phyloP scores from a whole-genome alignment of 2,113 vertebrate species.

The Catagonus wagneri region DNA sequence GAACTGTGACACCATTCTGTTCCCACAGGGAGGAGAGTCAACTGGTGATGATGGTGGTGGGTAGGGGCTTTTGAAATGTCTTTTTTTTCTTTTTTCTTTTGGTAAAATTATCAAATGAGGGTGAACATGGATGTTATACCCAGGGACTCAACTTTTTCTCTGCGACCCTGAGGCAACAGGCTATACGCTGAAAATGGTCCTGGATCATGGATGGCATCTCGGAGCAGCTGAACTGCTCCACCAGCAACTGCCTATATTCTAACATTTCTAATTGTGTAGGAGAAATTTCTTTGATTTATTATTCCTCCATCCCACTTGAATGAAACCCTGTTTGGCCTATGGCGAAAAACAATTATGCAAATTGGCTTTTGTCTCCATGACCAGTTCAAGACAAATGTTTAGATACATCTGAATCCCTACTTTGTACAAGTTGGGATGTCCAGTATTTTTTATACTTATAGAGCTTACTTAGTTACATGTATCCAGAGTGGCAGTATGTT shows the following conservation, averaged over 20 bases:
- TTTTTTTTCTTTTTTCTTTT: background rate
- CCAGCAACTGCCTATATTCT: background rate
- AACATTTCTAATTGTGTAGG: background rate
- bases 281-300: background rate
- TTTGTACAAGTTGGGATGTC: background rate
- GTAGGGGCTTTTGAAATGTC: background rate
- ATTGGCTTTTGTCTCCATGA: background rate
- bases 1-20: background rate
- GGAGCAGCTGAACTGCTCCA: background rate
- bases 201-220: background rate
- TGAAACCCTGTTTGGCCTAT: background rate
- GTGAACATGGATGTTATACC: background rate
- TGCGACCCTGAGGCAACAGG: background rate
- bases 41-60: background rate
- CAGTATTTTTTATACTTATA: background rate
- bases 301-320: background rate
- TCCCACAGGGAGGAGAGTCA: no score
- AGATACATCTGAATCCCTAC: background rate
- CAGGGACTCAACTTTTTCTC: background rate
- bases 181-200: background rate
- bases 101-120: background rate
- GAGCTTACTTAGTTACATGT: background rate
- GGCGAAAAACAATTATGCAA: background rate
- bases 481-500: background rate
- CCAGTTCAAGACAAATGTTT: background rate